Percentiles rank a stretch among this genome's conserved stretches.
Evolutionary conservation across 2,888 invertebrate genomes (phyloP).

Genomic region (Noctuana brunneofusca): DNA sequence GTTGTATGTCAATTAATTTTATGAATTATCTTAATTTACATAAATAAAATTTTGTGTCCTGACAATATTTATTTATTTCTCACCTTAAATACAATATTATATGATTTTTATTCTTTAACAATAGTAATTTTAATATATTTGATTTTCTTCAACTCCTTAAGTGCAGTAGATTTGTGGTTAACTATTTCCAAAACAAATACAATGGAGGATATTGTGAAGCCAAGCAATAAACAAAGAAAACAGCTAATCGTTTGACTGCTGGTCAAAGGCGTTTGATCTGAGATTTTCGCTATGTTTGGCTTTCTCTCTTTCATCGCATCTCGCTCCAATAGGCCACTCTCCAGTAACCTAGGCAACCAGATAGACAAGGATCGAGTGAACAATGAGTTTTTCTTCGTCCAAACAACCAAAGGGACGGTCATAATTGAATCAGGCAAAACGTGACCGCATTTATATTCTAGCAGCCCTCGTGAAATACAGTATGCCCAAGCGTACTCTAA

Average conservation of each 20-base stretch:
- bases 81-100: background rate
- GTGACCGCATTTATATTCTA: slow-evolving; percentile 62
- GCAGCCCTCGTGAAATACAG: slow-evolving; percentile 56
- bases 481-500: slow-evolving; percentile 63
- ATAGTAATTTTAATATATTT: slow-evolving; percentile 30
- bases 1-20: slow-evolving; percentile 22
- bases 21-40: background rate
- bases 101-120: slow-evolving; percentile 7
- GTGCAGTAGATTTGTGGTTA: slow-evolving; percentile 39
- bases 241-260: slow-evolving; percentile 58
- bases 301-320: slow-evolving; percentile 47
- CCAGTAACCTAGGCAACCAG: slow-evolving; percentile 63
- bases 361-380: slow-evolving; percentile 49
- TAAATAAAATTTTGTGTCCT: slow-evolving; percentile 19
- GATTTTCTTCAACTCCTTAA: slow-evolving; percentile 41
- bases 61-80: slow-evolving; percentile 5
- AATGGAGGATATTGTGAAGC: slow-evolving; percentile 50
- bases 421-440: slow-evolving; percentile 63
- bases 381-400: slow-evolving; percentile 62
- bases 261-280: slow-evolving; percentile 58
- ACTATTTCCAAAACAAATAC: slow-evolving; percentile 57
- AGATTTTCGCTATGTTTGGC: slow-evolving; percentile 39
- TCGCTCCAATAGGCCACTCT: slow-evolving; percentile 59
- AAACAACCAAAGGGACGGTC: slow-evolving; percentile 63
- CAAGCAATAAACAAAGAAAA: slow-evolving; percentile 55